Base-by-base conservation (phyloP, 2,888 invertebrate genomes). In the Ophion ellenae region DNA sequence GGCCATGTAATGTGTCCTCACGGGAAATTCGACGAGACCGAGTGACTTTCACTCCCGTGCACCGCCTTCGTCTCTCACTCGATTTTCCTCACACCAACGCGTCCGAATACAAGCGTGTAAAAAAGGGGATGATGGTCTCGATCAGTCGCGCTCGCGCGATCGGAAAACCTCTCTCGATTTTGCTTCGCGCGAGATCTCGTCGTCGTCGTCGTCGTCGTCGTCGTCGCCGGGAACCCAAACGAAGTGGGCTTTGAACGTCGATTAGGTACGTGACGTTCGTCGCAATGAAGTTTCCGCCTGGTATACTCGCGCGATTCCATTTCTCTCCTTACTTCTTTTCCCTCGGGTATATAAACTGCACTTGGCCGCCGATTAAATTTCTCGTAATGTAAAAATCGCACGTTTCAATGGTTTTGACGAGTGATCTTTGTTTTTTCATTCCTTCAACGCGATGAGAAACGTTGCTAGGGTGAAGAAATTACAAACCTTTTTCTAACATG, bases 241-340 rank as follows among this genome's bases (percentile, higher is more conserved):
- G 79, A 80, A 85, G 79, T 79, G 79, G 77, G 79, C 76, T 85
- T 86, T 83, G 86, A 83, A 77, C 83, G 81, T 73, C 83, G 86
- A 86, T 86, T 83, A 77, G 76, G 80, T 83, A 86, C 86, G 86
- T 86, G 86, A 86, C 81, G 47, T 77, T 70, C 83, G 61, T 83
- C 76, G 83, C 77, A 83, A 83, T 81, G 45, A 74, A 83, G 73
- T 77, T 83, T 81, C 74, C 67, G 73, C 45, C 74, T 64, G 66
- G 47, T 64, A n/a, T 45, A 70, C 61, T 67, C 67, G 45, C 61
- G n/a, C 80, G 57, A 75, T 67, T 82, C 76, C 6, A 80, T 76
- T 79, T 59, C 59, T 67, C 66, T 64, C 28, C 61, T 32, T 36
- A 53, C 32, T 32, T n/a, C 14, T 59, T 6, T 40, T 20, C 14